Percentiles rank a stretch among this genome's conserved stretches.
Conservation (phyloP, 2,888 invertebrate species). For the Lycocerus yunnanus region DNA sequence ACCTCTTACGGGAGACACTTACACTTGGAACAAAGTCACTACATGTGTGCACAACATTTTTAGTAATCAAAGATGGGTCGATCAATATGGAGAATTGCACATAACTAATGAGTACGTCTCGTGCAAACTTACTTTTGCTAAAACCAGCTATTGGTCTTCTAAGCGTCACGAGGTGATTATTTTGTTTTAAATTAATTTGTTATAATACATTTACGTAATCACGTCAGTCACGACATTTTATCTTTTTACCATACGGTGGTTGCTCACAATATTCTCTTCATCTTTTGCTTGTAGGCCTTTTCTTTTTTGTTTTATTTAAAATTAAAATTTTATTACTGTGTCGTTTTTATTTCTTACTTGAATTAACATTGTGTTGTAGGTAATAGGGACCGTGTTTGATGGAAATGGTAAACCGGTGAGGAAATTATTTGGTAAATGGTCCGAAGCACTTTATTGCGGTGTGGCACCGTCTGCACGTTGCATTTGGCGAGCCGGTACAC, state of each 20-base stretch:
- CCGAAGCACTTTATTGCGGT: slow-evolving; percentile 77
- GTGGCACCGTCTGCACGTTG: slow-evolving; percentile 73
- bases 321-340: no score
- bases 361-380: slow-evolving; percentile 35
- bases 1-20: slow-evolving; percentile 68
- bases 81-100: slow-evolving; percentile 82
- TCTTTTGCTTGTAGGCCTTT: no score
- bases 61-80: slow-evolving; percentile 83
- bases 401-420: slow-evolving; percentile 63
- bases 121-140: slow-evolving; percentile 80
- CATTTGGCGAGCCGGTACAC: slow-evolving; percentile 79
- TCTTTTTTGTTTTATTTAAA: no score
- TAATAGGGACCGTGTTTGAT: slow-evolving; percentile 64
- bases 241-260: no score
- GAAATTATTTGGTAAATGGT: slow-evolving; percentile 80
- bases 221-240: no score
- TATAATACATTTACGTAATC: background rate
- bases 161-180: slow-evolving; percentile 74
- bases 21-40: slow-evolving; percentile 81
- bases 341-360: no score
- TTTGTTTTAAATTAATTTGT: background rate
- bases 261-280: no score
- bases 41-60: slow-evolving; percentile 86
- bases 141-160: slow-evolving; percentile 79
- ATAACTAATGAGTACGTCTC: slow-evolving; percentile 68